These are phyloP conservation scores for Tanypteryx hageni DNA, from an alignment of 2,888 invertebrate species.

Conservation along the genomic window DNA sequence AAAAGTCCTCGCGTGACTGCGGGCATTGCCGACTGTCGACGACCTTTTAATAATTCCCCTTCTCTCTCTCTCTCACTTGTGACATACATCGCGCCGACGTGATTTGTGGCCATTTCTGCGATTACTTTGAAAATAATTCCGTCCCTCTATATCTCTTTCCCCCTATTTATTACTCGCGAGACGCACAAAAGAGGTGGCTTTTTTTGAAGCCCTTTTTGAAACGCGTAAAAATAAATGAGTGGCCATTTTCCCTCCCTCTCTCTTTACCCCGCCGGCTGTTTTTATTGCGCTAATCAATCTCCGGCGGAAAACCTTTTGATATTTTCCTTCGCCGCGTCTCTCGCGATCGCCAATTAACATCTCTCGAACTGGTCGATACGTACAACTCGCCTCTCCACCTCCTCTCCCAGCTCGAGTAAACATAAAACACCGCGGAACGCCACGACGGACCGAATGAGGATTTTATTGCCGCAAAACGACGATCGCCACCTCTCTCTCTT, in stretches of 20 bases:
- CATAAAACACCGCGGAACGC: too few relatives aligned
- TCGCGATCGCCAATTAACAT: too few relatives aligned
- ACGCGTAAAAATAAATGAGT: neutral
- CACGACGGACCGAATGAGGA: too few relatives aligned
- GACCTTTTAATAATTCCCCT: conserved; percentile 29
- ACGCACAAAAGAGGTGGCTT: neutral
- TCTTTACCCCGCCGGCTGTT: neutral
- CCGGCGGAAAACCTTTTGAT: too few relatives aligned
- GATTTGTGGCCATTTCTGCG: neutral
- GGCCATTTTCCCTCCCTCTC: neutral
- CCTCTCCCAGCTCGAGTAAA: too few relatives aligned
- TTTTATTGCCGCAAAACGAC: too few relatives aligned
- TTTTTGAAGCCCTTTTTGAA: neutral
- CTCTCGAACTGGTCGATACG: too few relatives aligned
- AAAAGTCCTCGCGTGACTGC: neutral
- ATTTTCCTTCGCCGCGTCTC: too few relatives aligned
- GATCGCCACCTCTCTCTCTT: too few relatives aligned
- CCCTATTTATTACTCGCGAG: neutral
- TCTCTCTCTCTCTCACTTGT: neutral
- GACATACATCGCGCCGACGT: conserved; percentile 37
- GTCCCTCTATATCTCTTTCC: neutral
- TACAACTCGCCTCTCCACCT: too few relatives aligned
- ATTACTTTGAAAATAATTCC: neutral
- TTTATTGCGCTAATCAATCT: too few relatives aligned
- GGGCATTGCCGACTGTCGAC: neutral